Percentiles rank a stretch among this genome's conserved stretches.
phyloP scores from a whole-genome alignment of 2,888 invertebrate genomes.

The Pyrochroa serraticornis region DNA sequence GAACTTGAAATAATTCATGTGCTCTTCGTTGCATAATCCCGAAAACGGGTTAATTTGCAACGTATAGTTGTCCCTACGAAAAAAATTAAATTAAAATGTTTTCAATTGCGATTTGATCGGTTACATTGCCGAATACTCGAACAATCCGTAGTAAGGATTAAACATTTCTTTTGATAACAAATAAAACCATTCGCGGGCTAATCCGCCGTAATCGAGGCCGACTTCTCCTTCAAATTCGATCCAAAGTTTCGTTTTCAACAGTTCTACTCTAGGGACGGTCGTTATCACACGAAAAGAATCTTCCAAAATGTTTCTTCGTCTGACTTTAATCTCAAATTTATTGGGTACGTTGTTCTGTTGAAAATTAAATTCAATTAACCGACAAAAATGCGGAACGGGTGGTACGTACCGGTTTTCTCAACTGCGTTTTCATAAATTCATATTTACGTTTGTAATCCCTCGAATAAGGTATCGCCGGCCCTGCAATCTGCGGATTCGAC shows the following conservation, averaged over 20 bases:
- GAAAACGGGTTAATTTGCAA: slow-evolving; percentile 98
- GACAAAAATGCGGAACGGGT: not conserved
- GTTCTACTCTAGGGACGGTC: slow-evolving; percentile 85
- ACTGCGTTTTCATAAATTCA: slow-evolving; percentile 95
- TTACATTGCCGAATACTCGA: slow-evolving; percentile 99
- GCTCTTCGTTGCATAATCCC: slow-evolving; percentile 97
- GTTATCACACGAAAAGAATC: slow-evolving; percentile 97
- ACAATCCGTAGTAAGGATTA: slow-evolving; percentile 98
- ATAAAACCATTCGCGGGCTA: slow-evolving; percentile 99
- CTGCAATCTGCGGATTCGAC: slow-evolving; percentile 95
- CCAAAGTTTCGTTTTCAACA: slow-evolving; percentile 97
- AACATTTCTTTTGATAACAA: slow-evolving; percentile 99
- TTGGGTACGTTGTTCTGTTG: slow-evolving; percentile 92
- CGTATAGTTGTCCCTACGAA: slow-evolving; percentile 90
- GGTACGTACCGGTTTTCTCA: slow-evolving; percentile 86
- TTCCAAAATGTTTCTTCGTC: slow-evolving; percentile 90
- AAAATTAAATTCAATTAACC: slow-evolving; percentile 31
- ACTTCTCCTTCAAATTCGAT: slow-evolving; percentile 98
- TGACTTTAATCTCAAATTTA: slow-evolving; percentile 96
- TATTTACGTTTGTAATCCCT: slow-evolving; percentile 99
- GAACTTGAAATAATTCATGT: slow-evolving; percentile 97
- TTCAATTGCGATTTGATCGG: slow-evolving; percentile 1
- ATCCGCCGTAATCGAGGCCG: slow-evolving; percentile 94
- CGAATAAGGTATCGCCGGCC: slow-evolving; percentile 97
- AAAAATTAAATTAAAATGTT: slow-evolving; percentile 6